These are phyloP conservation scores for Pithys albifrons DNA, from an alignment of 2,113 vertebrate species.

Conservation along the genomic window DNA sequence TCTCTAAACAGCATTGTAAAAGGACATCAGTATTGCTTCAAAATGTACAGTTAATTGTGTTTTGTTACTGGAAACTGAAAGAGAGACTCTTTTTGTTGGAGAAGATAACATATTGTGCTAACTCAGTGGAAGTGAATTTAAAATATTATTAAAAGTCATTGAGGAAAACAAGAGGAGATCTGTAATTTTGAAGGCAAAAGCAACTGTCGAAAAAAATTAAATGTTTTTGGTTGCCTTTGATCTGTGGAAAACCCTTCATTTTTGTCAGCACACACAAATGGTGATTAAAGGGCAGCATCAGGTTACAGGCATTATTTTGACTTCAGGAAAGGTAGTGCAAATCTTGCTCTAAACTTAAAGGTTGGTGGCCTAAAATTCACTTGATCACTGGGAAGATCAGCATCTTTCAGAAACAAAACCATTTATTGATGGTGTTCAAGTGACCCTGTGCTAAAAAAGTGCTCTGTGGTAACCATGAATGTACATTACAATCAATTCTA, in stretches of 20 bases:
- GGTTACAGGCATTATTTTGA: conserved; percentile 9
- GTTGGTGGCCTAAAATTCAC: not conserved
- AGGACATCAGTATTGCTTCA: not conserved
- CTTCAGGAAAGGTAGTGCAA: not conserved
- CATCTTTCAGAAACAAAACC: not conserved
- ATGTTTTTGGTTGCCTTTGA: conserved; percentile 26
- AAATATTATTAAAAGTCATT: not conserved
- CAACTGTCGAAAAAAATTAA: not conserved
- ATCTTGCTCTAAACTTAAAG: conserved; percentile 1
- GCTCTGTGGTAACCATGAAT: not conserved
- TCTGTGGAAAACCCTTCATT: not conserved
- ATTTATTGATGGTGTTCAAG: not conserved
- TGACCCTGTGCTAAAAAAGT: not conserved
- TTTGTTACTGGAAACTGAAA: not conserved
- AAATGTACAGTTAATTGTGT: not conserved
- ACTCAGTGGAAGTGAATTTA: not conserved
- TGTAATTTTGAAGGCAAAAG: not conserved
- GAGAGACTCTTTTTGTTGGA: not conserved
- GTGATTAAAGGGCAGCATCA: conserved; percentile 20
- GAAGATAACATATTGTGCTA: not conserved
- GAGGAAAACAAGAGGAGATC: not conserved
- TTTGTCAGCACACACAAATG: not conserved
- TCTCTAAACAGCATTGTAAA: not conserved
- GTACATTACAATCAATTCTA: not conserved
- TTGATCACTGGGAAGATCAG: not conserved